Evolutionary conservation across 1,140 invertebrate genomes (phyloP), one percentile per base, ranked within the genome.

Genomic region (Drosophila serrata): DNA sequence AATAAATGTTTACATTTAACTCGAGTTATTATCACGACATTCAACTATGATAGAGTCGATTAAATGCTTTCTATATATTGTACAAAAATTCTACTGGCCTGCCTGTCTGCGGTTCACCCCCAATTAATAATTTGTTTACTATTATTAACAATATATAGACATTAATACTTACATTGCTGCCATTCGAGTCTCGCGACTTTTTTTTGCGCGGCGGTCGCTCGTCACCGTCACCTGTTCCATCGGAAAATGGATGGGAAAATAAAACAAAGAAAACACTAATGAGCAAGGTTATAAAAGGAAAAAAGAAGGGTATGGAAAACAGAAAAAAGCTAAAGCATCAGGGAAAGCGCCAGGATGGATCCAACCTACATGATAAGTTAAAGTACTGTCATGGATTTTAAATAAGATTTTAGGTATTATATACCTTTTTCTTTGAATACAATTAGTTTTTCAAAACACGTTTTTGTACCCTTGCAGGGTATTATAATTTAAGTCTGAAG

Each of bases 191-290:
- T 40, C 91, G 82, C 29, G 75, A 64, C 56, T 92, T 92, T 77
- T 92, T 92, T 82, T 92, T 92, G 62, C 91, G 85, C 35, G 91
- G 87, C 75, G 91, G 91, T 60, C 91, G 79, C 22, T 87, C 90
- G 40, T 90, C 85, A 19, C 67, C 86, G 76, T 92, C 91, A 69
- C 86, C 91, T 92, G 69, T 33, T 75, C 69, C 61, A 59, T 40
- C 27, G 29, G 4, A n/a, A 39, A 65, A 61, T 56, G 33, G 19
- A 19, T 29, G 60, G 22, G 64, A 74, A 37, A 4, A 46, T 19
- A 27, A 24, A 68, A 31, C 40, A 9, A 31, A 35, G 29, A 42
- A 48, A 15, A 33, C 8, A n/a, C 11, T 7, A 15, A 48, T 27
- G 22, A 33, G 19, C 49, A 53, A 33, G 5, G 11, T 7, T 19